Evolutionary conservation across 2,888 invertebrate species (phyloP), one percentile per base, ranked within the genome.

Genomic region (Cryptocephalus moraei): DNA sequence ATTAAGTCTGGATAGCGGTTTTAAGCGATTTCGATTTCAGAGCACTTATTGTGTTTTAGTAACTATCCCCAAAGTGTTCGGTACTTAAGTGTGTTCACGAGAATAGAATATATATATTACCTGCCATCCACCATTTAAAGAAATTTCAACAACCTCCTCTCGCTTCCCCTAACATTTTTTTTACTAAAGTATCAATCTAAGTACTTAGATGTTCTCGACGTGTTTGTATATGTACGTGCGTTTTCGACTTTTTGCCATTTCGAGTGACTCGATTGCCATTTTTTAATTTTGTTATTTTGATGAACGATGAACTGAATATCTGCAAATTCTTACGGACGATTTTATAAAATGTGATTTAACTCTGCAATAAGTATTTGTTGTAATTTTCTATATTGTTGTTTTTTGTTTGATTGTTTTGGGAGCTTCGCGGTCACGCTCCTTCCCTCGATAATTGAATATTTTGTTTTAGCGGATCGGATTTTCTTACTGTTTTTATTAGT

Each of bases 291-390:
- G 9, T 32, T 13, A 31, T 33, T 22, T 32, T 10, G 22, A 12
- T 31, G 33, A 32, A 42, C 42, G 31, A 32, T 11, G 36, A 10
- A 12, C 10, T 8, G 41, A 9, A 32, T 22, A 22, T 31, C 22
- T 42, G 32, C 42, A 11, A 42, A 13, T 42, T 22, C 31, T 13
- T 22, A 32, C 6, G 36, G 12, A 54, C 54, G 45, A 55, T 57
- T 60, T 57, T 54, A 58, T 55, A 49, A 61, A 61, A 63, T 63
- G 63, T 63, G 63, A 64, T 62, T 61, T 58, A 60, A 59, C 60
- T 65, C 12, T 66, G 66, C 66, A 67, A 67, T 67, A 66, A 65
- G 63, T 63, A 61, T 61, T 63, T 63, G 60, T 65, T 64, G 65
- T 65, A 59, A 60, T 60, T 49, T 50, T 50, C 22, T 32, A 44